phyloP scores from a whole-genome alignment of 2,797 vertebrate species.

The Sphenopsis melanotis region DNA sequence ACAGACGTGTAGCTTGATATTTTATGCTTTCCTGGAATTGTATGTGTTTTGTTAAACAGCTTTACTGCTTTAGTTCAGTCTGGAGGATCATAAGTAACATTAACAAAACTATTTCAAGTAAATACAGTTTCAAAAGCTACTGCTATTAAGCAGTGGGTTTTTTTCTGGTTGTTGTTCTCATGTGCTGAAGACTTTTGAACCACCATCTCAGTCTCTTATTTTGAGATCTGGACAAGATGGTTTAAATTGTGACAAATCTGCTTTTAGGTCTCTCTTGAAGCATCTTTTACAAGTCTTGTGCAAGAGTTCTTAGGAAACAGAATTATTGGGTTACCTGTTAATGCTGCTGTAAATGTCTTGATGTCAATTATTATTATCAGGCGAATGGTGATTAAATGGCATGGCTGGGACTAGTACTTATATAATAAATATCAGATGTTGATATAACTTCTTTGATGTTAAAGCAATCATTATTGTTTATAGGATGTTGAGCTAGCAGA shows the following conservation, averaged over 20 bases:
- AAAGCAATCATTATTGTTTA: not conserved
- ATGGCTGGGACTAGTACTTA: not conserved
- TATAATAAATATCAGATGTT: not conserved
- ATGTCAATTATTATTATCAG: not conserved
- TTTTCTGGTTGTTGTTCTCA: not conserved
- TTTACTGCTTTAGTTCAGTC: not conserved
- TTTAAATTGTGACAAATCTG: not conserved
- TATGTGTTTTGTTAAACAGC: not conserved
- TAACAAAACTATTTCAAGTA: not conserved
- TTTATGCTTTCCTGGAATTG: not conserved
- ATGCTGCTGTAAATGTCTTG: not conserved
- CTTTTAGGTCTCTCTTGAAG: not conserved
- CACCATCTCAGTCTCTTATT: not conserved
- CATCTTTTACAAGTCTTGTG: not conserved
- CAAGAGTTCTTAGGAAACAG: not conserved
- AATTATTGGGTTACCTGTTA: not conserved
- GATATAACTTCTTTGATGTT: not conserved
- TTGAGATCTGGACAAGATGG: not conserved
- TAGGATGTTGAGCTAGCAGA: not conserved
- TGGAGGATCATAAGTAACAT: not conserved
- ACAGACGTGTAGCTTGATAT: not conserved
- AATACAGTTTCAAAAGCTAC: not conserved
- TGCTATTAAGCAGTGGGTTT: rapidly evolving
- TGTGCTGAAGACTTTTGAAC: not conserved
- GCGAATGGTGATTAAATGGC: not conserved